phyloP scores from a whole-genome alignment of 2,888 invertebrate species.

The Eubasilissa splendida region DNA sequence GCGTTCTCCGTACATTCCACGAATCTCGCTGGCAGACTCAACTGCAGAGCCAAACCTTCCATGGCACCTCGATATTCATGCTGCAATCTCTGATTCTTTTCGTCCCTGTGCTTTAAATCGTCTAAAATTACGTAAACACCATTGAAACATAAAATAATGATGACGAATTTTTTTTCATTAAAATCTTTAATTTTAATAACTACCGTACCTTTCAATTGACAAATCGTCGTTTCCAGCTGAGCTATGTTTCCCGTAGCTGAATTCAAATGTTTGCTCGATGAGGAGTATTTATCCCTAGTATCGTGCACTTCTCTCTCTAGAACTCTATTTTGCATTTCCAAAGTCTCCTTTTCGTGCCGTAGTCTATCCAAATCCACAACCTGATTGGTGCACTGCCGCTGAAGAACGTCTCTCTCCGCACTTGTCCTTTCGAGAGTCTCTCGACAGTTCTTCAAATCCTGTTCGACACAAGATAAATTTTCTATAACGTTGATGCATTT shows the following conservation, averaged over 20 bases:
- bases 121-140: slow-evolving; percentile 67
- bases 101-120: slow-evolving; percentile 79
- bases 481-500: slow-evolving; percentile 75
- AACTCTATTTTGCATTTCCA: slow-evolving; percentile 81
- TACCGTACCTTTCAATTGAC: slow-evolving; percentile 77
- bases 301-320: slow-evolving; percentile 83
- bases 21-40: slow-evolving; percentile 81
- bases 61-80: slow-evolving; percentile 79
- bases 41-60: slow-evolving; percentile 80
- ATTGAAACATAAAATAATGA: not conserved
- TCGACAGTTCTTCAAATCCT: slow-evolving; percentile 78
- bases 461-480: slow-evolving; percentile 75
- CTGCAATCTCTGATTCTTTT: slow-evolving; percentile 78
- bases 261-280: slow-evolving; percentile 77
- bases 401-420: slow-evolving; percentile 82
- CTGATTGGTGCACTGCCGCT: slow-evolving; percentile 81
- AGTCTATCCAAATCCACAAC: slow-evolving; percentile 81
- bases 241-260: slow-evolving; percentile 79
- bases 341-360: slow-evolving; percentile 84
- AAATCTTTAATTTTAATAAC: not conserved
- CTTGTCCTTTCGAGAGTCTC: slow-evolving; percentile 78
- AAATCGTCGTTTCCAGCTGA: slow-evolving; percentile 79
- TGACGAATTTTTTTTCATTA: not conserved
- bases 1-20: slow-evolving; percentile 85
- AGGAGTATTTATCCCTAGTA: slow-evolving; percentile 77